These are phyloP conservation scores for Cyclargus thomasi DNA, from an alignment of 1,140 invertebrate species.

Conservation along the genomic window DNA sequence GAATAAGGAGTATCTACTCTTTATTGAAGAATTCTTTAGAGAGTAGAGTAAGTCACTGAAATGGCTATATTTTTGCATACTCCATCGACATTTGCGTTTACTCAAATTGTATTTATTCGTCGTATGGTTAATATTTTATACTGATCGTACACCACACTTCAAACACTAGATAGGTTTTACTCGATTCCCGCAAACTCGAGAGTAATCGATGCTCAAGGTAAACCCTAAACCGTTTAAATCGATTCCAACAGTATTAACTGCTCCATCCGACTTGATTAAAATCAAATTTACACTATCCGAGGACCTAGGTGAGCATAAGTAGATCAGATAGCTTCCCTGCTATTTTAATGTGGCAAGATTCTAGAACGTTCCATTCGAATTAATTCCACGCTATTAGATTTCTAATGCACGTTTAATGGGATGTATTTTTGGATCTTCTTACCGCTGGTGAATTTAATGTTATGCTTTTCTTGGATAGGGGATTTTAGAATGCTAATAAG, in stretches of 20 bases:
- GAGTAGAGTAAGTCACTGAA: too few species aligned
- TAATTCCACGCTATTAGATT: constrained; percentile 7
- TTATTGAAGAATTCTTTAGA: too few species aligned
- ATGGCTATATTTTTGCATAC: too few species aligned
- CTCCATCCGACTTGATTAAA: constrained; percentile 19
- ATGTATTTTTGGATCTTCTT: neutral
- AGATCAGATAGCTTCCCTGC: constrained; percentile 4
- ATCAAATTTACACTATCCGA: constrained; percentile 20
- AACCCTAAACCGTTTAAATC: constrained; percentile 15
- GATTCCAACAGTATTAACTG: constrained; percentile 19
- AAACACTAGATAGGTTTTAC: neutral
- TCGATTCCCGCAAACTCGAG: neutral
- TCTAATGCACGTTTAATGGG: neutral
- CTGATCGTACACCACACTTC: neutral
- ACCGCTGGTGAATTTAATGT: neutral
- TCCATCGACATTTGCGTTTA: too few species aligned
- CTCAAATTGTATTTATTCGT: too few species aligned
- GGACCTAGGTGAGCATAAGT: constrained; percentile 15
- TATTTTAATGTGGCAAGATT: constrained; percentile 8
- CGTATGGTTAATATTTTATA: neutral
- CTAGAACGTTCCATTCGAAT: neutral
- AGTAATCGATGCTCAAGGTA: neutral
- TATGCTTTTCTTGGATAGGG: too few species aligned
- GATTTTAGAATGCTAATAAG: too few species aligned
- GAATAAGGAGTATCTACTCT: too few species aligned